Evolutionary conservation across 2,888 invertebrate genomes (phyloP).

Genomic region (Acronicta aceris): DNA sequence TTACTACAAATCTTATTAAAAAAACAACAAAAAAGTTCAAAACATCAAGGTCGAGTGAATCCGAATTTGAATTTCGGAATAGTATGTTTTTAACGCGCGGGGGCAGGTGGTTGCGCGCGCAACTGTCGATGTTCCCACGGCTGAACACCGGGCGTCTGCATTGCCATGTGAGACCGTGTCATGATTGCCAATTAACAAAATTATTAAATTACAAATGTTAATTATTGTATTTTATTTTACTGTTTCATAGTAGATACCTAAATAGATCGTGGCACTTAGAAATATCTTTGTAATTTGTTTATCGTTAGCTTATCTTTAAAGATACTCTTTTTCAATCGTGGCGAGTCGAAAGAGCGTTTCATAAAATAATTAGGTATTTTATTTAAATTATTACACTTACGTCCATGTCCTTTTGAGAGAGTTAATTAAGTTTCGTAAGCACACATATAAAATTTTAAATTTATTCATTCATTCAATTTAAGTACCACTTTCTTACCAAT

Average conservation of each 20-base stretch:
- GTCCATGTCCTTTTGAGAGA: too few relatives aligned
- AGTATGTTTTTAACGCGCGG: slow-evolving; percentile 76
- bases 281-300: slow-evolving; percentile 1
- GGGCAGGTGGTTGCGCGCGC: slow-evolving; percentile 82
- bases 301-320: neutral
- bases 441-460: too few relatives aligned
- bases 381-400: too few relatives aligned
- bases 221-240: slow-evolving; percentile 25
- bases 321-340: neutral
- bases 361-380: too few relatives aligned
- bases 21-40: slow-evolving; percentile 48
- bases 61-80: slow-evolving; percentile 84
- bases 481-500: too few relatives aligned
- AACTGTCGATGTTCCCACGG: slow-evolving; percentile 88
- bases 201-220: slow-evolving; percentile 55
- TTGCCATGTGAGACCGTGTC: slow-evolving; percentile 75
- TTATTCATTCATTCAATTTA: too few relatives aligned
- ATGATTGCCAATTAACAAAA: slow-evolving; percentile 85
- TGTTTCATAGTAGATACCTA: slow-evolving; percentile 10
- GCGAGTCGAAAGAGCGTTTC: too few relatives aligned
- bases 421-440: too few relatives aligned
- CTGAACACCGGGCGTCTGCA: slow-evolving; percentile 79
- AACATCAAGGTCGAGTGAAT: slow-evolving; percentile 81
- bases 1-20: slow-evolving; percentile 23
- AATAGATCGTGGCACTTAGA: slow-evolving; percentile 9